phyloP scores from a whole-genome alignment of 1,140 invertebrate genomes.

The Drosophila orosa region DNA sequence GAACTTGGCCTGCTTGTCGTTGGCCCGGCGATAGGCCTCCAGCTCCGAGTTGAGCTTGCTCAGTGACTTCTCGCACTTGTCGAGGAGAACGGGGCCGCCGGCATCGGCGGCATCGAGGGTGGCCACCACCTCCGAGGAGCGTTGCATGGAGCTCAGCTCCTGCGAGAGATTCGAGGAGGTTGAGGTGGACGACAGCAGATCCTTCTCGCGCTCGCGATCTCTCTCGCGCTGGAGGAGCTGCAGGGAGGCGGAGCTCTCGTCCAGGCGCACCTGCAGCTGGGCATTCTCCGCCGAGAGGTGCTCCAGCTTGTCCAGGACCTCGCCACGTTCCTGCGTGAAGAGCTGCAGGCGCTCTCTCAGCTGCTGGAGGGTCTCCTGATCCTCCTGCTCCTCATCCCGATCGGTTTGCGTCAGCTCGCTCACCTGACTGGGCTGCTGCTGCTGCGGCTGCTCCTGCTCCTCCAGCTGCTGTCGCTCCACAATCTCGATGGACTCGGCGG shows the following conservation, averaged over 20 bases:
- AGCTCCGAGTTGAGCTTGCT: constrained; percentile 72
- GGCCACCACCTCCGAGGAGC: constrained; percentile 75
- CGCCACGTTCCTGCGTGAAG: constrained; percentile 87
- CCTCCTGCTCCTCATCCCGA: constrained; percentile 80
- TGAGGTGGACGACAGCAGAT: constrained; percentile 48
- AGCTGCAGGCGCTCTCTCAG: constrained; percentile 88
- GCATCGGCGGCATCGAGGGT: constrained; percentile 59
- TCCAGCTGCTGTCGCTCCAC: constrained; percentile 87
- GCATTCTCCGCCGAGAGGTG: constrained; percentile 87
- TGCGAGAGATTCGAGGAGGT: constrained; percentile 72
- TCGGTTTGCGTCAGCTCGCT: constrained; percentile 78
- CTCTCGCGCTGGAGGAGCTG: constrained; percentile 29
- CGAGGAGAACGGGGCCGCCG: constrained; percentile 56
- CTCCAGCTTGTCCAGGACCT: constrained; percentile 89
- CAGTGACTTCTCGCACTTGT: constrained; percentile 75
- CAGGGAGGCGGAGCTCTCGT: constrained; percentile 20
- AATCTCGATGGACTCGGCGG: constrained; percentile 89
- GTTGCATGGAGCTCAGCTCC: constrained; percentile 75
- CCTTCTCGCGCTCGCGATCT: constrained; percentile 31
- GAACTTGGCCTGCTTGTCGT: constrained; percentile 77
- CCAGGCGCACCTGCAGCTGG: constrained; percentile 74
- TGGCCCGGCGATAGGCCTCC: constrained; percentile 76
- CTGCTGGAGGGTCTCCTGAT: constrained; percentile 85
- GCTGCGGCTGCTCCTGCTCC: constrained; percentile 16
- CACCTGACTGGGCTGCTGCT: constrained; percentile 48